Conservation (phyloP, 2,888 invertebrate species). For the Caenorhabditis sulstoni region DNA sequence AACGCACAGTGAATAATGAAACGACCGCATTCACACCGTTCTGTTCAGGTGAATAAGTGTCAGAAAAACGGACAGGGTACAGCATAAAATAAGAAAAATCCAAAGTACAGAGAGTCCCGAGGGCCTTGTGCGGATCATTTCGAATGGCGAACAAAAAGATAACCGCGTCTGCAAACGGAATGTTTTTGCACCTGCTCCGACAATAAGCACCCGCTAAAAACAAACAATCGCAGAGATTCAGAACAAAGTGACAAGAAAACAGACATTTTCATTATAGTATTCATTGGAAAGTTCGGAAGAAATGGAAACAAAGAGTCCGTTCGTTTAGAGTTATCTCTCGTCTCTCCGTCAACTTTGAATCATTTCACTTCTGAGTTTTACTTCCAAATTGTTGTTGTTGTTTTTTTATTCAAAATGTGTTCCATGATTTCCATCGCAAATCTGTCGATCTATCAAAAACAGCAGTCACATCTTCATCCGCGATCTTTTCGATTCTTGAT, state of each 20-base stretch:
- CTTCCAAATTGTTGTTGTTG: slow-evolving; percentile 5
- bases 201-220: background rate
- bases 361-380: too few species aligned
- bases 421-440: background rate
- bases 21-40: background rate
- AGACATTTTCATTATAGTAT: slow-evolving; percentile 3
- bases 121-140: too few species aligned
- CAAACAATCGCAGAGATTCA: slow-evolving; percentile 6
- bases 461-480: too few species aligned
- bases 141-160: background rate
- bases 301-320: too few species aligned
- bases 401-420: background rate
- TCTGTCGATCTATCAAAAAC: background rate
- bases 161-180: background rate
- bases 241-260: background rate
- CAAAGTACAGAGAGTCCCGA: too few species aligned
- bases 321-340: too few species aligned
- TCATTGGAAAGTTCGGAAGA: slow-evolving; percentile 3
- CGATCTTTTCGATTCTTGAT: too few species aligned
- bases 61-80: too few species aligned
- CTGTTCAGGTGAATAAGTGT: background rate
- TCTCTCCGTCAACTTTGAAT: too few species aligned
- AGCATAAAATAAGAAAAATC: too few species aligned
- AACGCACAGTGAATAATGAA: background rate
- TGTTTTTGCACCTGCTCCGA: slow-evolving; percentile 30